Conservation (phyloP, 2,888 invertebrate species). For the Agonopterix arenella region DNA sequence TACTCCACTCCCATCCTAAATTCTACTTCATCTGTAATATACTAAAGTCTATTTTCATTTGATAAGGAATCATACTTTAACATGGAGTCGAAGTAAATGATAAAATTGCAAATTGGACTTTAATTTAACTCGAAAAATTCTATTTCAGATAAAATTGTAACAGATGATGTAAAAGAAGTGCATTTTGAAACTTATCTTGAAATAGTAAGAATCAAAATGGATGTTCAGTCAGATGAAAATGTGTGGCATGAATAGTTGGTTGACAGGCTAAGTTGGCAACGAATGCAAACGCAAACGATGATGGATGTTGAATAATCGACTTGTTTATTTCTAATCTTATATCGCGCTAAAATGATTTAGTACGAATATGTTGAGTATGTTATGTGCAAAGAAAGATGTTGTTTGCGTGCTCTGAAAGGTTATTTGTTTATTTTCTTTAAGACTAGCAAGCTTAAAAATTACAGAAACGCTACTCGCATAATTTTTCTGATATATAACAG, state of each 20-base stretch:
- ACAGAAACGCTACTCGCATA: no score
- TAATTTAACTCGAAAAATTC: slow-evolving; percentile 8
- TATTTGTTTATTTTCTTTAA: no score
- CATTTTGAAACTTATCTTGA: not conserved
- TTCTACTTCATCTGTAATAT: not conserved
- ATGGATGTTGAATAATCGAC: slow-evolving; percentile 8
- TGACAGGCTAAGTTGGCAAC: slow-evolving; percentile 2
- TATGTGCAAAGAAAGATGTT: no score
- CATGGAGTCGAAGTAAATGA: slow-evolving; percentile 3
- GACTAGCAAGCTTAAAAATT: no score
- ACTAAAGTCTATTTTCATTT: slow-evolving; percentile 2
- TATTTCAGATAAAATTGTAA: not conserved
- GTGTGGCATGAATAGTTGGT: not conserved
- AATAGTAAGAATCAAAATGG: not conserved
- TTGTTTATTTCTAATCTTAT: slow-evolving; percentile 1
- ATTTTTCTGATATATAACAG: no score
- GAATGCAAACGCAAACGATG: slow-evolving; percentile 12
- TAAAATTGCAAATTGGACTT: slow-evolving; percentile 9
- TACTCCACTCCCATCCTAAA: not conserved
- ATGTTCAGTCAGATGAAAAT: not conserved
- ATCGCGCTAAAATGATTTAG: no score
- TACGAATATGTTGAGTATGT: no score
- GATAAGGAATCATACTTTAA: slow-evolving; percentile 6
- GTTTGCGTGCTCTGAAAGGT: no score
- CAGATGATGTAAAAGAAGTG: not conserved